Evolutionary conservation across 2,113 vertebrate species (phyloP), one percentile per base, ranked within the genome.

Genomic region (Neopipo cinnamomea): DNA sequence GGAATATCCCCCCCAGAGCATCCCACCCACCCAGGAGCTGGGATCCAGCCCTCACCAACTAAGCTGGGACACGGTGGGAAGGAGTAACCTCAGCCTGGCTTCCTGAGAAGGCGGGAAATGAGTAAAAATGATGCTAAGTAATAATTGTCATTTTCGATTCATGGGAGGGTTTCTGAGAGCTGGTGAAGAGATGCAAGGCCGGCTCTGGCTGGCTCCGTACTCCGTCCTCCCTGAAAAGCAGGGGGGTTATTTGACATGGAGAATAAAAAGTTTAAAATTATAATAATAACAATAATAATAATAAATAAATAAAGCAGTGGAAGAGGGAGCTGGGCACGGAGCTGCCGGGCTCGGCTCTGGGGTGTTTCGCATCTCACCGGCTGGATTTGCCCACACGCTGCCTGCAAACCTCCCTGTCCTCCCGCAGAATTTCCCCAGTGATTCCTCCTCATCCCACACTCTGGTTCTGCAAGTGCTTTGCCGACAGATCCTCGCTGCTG

Each of bases 61-160:
- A 12, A 14, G 39, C 42, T 4, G 35, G 59, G 66, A 21, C 3
- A 0, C 3, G 22, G 31, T 2, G 93, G 53, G 56, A 62, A 21
- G 24, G 67, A 91, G 53, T 21, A 91, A 66, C 19, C 39, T 73
- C 70, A 24, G 52, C n/a, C 27, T 7, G 4, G 71, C 85, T 95
- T 94, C 95, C 72, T 62, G 50, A 86, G 79, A 95, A 93, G 92
- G 92, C 55, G 88, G 79, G 94, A 96, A 95, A 84, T 93, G 92
- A 97, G 81, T 94, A 33, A 95, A 95, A 92, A 80, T n/a, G 95
- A 21, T 94, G 92, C 94, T 88, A 89, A 81, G 91, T 87, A 93
- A 94, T 63, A 94, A 86, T 92, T 56, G 13, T 83, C 72, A 6
- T 94, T 96, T 88, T 95, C 72, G 39, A 47, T 76, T 94, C 88